These are phyloP conservation scores for Serripes groenlandicus DNA, from an alignment of 2,888 invertebrate species.

Conservation along the genomic window DNA sequence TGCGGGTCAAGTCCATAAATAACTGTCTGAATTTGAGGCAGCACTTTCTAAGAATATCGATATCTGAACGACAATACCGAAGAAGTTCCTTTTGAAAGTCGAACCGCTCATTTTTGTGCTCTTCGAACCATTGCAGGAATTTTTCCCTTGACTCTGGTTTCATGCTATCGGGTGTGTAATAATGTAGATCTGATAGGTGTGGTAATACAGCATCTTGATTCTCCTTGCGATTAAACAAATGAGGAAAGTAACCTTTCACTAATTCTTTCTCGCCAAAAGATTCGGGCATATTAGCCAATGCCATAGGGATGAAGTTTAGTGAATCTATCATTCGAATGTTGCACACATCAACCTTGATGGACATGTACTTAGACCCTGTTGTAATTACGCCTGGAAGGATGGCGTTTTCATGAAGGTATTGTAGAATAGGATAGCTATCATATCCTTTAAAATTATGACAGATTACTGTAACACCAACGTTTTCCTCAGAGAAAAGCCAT, in stretches of 20 bases:
- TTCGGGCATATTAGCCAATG: conserved; percentile 51
- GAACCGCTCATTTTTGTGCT: conserved; percentile 35
- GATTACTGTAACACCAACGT: conserved; percentile 45
- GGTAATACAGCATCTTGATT: conserved; percentile 38
- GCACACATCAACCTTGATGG: conserved; percentile 34
- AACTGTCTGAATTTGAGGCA: conserved; percentile 44
- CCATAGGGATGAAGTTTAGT: conserved; percentile 58
- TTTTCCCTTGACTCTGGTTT: conserved; percentile 41
- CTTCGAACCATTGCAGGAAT: conserved; percentile 54
- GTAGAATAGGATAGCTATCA: conserved; percentile 58
- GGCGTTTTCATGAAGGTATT: conserved; percentile 51
- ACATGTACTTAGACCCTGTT: conserved; percentile 32
- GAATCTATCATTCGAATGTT: conserved; percentile 58
- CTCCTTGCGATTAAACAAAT: conserved; percentile 58
- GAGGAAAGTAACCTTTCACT: conserved; percentile 60
- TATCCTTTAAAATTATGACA: conserved; percentile 66
- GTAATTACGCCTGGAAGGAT: conserved; percentile 52
- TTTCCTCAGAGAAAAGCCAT: conserved; percentile 60
- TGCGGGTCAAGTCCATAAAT: conserved; percentile 44
- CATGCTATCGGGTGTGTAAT: conserved; percentile 61
- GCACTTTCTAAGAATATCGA: conserved; percentile 40
- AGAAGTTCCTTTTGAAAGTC: conserved; percentile 48
- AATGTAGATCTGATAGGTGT: conserved; percentile 52
- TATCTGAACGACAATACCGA: conserved; percentile 30
- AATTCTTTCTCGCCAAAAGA: conserved; percentile 56